These are phyloP conservation scores for Sula dactylatra DNA, from an alignment of 2,113 vertebrate genomes.

Conservation along the genomic window DNA sequence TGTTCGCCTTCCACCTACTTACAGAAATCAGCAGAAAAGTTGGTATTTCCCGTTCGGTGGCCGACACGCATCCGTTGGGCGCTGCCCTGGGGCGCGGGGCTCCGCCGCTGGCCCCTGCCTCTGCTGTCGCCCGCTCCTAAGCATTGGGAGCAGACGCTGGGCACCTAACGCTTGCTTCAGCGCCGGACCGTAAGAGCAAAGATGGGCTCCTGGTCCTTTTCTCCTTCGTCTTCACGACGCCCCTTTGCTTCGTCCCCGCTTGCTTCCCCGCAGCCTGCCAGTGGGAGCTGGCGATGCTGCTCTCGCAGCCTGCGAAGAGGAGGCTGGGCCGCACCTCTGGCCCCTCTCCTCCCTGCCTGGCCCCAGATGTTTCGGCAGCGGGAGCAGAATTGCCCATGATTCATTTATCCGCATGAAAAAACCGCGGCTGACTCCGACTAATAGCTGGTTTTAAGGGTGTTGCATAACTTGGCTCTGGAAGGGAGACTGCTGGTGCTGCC, in stretches of 20 bases:
- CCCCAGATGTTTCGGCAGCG: neutral
- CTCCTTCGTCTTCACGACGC: accelerated
- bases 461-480: constrained; percentile 16
- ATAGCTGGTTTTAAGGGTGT: neutral
- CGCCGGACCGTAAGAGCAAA: neutral
- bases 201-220: neutral
- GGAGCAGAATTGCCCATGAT: neutral
- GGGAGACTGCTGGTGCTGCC: constrained; percentile 29
- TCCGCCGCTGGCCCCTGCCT: neutral
- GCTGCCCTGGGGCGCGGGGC: accelerated
- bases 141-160: accelerated
- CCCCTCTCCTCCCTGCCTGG: neutral
- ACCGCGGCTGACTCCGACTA: neutral
- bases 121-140: accelerated
- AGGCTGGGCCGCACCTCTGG: neutral
- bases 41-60: neutral
- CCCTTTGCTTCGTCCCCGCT: neutral
- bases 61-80: accelerated
- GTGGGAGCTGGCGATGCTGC: accelerated
- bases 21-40: neutral
- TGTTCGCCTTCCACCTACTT: neutral
- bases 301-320: neutral
- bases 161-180: accelerated
- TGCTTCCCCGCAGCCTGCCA: neutral
- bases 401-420: constrained; percentile 23